A percentile compares a stretch with the other conserved stretches of the same genome.
These are phyloP conservation scores for Suncus etruscus DNA, from an alignment of 2,113 vertebrate species.

Conservation along the genomic window DNA sequence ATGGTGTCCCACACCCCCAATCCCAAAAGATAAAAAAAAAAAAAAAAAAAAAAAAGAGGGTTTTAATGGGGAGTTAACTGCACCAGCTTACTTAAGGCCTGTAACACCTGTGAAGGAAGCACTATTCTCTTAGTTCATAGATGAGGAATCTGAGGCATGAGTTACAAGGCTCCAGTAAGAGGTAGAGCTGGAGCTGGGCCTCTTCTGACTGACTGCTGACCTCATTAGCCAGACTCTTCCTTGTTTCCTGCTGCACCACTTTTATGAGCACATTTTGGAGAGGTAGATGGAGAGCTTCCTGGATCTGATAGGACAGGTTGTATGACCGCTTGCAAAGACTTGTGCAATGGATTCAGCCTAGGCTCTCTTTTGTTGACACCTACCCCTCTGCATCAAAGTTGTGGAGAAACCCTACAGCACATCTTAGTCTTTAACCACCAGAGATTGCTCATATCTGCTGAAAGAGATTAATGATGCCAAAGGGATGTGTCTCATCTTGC, in stretches of 20 bases:
- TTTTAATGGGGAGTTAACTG: no score
- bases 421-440: no score
- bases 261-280: neutral
- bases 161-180: neutral
- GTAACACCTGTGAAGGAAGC: neutral
- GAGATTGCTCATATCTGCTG: no score
- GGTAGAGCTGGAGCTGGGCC: neutral
- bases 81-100: neutral
- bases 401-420: no score
- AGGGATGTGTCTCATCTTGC: no score
- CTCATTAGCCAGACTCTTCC: neutral
- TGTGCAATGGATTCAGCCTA: no score
- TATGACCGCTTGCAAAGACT: neutral
- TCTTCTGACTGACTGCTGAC: neutral
- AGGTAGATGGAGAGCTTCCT: neutral
- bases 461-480: no score
- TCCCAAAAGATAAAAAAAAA: no score
- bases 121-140: constrained; percentile 8
- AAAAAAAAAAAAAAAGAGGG: no score
- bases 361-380: no score
- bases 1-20: no score
- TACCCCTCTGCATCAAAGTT: no score
- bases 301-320: constrained; percentile 5
- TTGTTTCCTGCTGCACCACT: neutral
- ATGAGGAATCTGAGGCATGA: constrained; percentile 21